Conservation (phyloP, 2,113 vertebrate species). For the Petrocephalus zakoni region DNA sequence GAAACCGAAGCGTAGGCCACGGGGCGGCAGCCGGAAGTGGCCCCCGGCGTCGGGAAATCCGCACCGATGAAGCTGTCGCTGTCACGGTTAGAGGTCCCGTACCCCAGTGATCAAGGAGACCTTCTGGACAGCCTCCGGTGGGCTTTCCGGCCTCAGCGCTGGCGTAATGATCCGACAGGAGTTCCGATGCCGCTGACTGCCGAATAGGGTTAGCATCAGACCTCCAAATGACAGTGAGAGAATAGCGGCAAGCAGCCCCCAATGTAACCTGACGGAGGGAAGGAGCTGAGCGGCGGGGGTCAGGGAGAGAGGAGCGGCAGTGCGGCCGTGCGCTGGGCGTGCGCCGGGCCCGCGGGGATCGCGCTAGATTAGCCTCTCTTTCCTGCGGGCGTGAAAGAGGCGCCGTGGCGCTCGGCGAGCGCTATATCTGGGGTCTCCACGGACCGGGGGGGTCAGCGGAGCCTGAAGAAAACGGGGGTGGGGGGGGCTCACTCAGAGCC, state of each 20-base stretch:
- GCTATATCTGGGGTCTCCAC: background rate
- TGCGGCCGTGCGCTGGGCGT: background rate
- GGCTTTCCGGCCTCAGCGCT: background rate
- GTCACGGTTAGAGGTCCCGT: background rate
- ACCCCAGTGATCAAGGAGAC: background rate
- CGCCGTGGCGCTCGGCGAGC: background rate
- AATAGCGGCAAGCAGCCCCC: background rate
- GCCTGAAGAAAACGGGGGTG: background rate
- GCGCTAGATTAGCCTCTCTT: slow-evolving; percentile 1
- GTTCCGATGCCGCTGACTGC: background rate
- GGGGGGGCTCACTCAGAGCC: background rate
- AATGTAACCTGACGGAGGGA: background rate
- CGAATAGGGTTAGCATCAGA: background rate
- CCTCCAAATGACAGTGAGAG: background rate
- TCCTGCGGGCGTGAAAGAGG: background rate
- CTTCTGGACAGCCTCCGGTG: background rate
- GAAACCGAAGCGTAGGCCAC: background rate
- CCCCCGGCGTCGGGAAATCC: background rate
- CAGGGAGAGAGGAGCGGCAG: background rate
- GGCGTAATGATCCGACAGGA: slow-evolving; percentile 3
- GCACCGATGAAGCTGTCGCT: background rate
- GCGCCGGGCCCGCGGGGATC: background rate
- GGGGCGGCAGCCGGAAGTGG: background rate
- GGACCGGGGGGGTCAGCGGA: background rate
- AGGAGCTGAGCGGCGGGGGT: background rate